Conservation (phyloP, 2,888 invertebrate species). For the Agrenia bidenticulata region DNA sequence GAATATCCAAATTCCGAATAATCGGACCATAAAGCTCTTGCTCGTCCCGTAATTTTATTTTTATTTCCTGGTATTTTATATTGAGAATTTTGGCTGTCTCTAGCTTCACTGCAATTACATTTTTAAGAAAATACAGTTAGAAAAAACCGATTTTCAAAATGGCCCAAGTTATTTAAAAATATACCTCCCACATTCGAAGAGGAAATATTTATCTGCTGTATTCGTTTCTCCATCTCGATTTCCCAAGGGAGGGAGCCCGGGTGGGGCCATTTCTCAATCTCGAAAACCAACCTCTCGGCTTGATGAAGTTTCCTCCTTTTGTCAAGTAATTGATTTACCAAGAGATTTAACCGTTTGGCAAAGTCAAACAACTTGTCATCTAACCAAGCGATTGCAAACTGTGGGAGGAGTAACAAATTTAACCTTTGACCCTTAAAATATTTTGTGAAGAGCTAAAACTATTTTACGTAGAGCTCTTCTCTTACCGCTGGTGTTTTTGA, state of each 20-base stretch:
- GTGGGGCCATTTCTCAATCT: slow-evolving; percentile 45
- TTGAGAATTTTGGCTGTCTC: slow-evolving; percentile 45
- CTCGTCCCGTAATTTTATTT: slow-evolving; percentile 37
- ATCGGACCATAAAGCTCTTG: slow-evolving; percentile 37
- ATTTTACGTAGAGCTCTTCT: background rate
- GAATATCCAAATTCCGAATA: slow-evolving; percentile 36
- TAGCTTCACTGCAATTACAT: slow-evolving; percentile 28
- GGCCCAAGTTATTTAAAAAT: too few relatives aligned
- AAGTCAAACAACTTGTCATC: slow-evolving; percentile 49
- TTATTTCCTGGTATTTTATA: slow-evolving; percentile 40
- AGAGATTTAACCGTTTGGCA: slow-evolving; percentile 37
- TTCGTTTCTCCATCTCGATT: slow-evolving; percentile 14
- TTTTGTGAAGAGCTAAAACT: too few relatives aligned
- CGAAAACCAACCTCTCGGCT: slow-evolving; percentile 30
- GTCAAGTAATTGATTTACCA: slow-evolving; percentile 27
- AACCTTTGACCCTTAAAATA: background rate
- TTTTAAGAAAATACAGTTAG: too few relatives aligned
- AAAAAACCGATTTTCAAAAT: too few relatives aligned
- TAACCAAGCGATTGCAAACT: slow-evolving; percentile 42
- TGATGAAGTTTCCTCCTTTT: slow-evolving; percentile 39
- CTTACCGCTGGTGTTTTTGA: slow-evolving; percentile 23
- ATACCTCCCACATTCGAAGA: too few relatives aligned
- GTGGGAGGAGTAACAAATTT: background rate
- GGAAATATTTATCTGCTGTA: background rate
- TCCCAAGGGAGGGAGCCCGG: slow-evolving; percentile 46